Evolutionary conservation across 2,113 vertebrate species (phyloP).

Genomic region (Strix aluco): DNA sequence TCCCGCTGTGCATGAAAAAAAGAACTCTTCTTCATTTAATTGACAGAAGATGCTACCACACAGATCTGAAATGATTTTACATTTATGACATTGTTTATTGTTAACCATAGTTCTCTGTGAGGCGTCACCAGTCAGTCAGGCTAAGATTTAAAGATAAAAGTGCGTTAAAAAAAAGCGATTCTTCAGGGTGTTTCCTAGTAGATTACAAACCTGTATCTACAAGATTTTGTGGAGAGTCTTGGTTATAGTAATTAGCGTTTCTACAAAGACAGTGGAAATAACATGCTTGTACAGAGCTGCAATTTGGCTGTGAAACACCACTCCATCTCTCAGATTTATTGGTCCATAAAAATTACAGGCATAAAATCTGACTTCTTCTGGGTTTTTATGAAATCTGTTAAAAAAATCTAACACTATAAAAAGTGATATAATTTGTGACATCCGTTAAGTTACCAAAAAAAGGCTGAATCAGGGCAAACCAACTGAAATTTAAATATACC

Average conservation of each 20-base stretch:
- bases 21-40: not conserved
- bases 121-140: not conserved
- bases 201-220: not conserved
- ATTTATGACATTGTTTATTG: not conserved
- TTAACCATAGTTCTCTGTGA: not conserved
- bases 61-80: not conserved
- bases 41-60: not conserved
- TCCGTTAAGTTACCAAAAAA: not conserved
- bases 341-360: not conserved
- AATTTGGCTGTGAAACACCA: not conserved
- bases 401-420: not conserved
- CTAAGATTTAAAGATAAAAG: not conserved
- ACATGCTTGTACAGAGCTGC: not conserved
- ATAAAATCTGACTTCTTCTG: not conserved
- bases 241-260: not conserved
- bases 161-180: not conserved
- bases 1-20: not conserved
- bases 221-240: not conserved
- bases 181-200: not conserved
- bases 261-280: not conserved
- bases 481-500: not conserved
- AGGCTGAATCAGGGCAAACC: not conserved
- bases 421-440: not conserved
- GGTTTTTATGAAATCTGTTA: not conserved
- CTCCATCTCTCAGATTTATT: not conserved